Conservation (phyloP, 2,888 invertebrate genomes). For the Perizoma flavofasciatum region DNA sequence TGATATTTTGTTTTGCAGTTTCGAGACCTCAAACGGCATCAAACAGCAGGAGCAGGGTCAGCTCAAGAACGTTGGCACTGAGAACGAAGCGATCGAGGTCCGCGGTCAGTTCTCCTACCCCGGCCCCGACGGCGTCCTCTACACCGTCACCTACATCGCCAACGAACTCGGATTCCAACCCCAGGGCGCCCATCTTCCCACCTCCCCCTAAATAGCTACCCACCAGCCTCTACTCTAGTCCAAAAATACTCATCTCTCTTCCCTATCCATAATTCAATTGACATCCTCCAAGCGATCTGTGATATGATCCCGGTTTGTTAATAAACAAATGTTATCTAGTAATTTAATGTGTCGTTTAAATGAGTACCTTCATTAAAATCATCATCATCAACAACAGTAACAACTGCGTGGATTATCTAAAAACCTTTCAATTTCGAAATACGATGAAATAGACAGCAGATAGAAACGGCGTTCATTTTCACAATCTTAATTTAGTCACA, state of each 20-base stretch:
- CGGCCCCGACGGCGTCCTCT: slow-evolving; percentile 73
- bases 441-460: slow-evolving; percentile 8
- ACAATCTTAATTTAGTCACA: slow-evolving; percentile 13
- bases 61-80: slow-evolving; percentile 57
- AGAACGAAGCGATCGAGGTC: slow-evolving; percentile 58
- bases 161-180: slow-evolving; percentile 82
- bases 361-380: not conserved
- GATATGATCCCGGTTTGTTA: slow-evolving; percentile 72
- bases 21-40: slow-evolving; percentile 66
- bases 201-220: slow-evolving; percentile 39
- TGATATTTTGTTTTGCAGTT: slow-evolving; percentile 42
- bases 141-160: slow-evolving; percentile 78
- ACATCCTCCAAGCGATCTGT: slow-evolving; percentile 70
- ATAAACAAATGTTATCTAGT: slow-evolving; percentile 62
- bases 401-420: too few relatives aligned
- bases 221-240: slow-evolving; percentile 34
- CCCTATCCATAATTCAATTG: slow-evolving; percentile 48
- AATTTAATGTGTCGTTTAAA: slow-evolving; percentile 41
- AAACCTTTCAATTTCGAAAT: too few relatives aligned
- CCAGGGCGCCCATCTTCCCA: slow-evolving; percentile 63
- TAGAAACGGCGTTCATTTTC: not conserved
- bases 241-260: slow-evolving; percentile 39
- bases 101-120: slow-evolving; percentile 62
- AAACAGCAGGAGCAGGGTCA: slow-evolving; percentile 40
- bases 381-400: too few relatives aligned